phyloP scores from a whole-genome alignment of 2,113 vertebrate genomes.

The Microcebus jonahi region DNA sequence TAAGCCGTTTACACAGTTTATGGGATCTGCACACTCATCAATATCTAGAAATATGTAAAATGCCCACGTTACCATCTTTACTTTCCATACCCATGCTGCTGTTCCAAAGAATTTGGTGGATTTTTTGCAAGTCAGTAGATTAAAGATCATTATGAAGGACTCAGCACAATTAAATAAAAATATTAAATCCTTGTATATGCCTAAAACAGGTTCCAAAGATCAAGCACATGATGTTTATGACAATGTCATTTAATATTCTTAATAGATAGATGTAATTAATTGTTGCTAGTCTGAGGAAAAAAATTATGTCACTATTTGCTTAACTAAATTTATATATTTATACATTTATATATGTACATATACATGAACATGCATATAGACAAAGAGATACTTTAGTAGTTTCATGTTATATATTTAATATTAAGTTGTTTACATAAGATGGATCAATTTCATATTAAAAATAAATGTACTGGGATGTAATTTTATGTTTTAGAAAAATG shows the following conservation, averaged over 20 bases:
- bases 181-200: not conserved
- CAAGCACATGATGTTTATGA: not conserved
- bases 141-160: not conserved
- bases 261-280: not conserved
- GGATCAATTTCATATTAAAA: not conserved
- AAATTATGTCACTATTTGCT: not conserved
- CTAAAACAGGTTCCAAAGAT: not conserved
- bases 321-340: not conserved
- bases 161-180: not conserved
- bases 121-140: not conserved
- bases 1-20: constrained; percentile 91
- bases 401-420: constrained; percentile 14
- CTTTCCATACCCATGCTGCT: not conserved
- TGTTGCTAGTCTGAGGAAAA: not conserved
- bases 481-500: constrained; percentile 16
- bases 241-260: not conserved
- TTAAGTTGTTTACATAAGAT: not conserved
- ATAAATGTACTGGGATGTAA: not conserved
- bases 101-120: not conserved
- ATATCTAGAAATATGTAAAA: constrained; percentile 84
- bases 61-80: not conserved
- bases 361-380: not conserved
- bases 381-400: not conserved
- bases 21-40: constrained; percentile 90
- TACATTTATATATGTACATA: not conserved